These are phyloP conservation scores for Delichon dasypus DNA, from an alignment of 2,797 vertebrate genomes.

Conservation along the genomic window DNA sequence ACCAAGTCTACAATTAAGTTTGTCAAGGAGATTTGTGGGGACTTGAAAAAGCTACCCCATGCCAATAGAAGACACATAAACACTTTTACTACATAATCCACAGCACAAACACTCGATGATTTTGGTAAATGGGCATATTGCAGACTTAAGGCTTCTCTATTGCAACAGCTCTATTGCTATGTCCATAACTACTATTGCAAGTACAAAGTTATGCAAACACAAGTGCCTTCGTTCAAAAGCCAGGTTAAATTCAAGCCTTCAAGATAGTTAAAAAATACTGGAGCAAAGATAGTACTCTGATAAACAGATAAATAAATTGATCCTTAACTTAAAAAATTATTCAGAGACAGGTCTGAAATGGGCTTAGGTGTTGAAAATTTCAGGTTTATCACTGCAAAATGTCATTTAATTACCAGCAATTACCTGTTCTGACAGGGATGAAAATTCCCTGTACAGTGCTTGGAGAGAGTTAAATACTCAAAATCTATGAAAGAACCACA, in stretches of 20 bases:
- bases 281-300: not conserved
- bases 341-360: not conserved
- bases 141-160: not conserved
- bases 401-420: not conserved
- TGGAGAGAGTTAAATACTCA: not conserved
- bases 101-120: not conserved
- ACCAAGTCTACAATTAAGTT: not conserved
- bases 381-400: not conserved
- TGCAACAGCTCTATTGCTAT: not conserved
- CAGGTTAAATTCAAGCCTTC: not conserved
- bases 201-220: not conserved
- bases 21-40: not conserved
- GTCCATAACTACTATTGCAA: not conserved
- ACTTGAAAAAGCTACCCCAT: not conserved
- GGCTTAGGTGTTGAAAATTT: not conserved
- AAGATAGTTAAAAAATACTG: not conserved
- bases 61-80: not conserved
- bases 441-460: not conserved
- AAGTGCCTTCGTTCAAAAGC: not conserved
- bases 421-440: not conserved
- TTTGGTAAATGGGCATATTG: not conserved
- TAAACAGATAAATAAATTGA: not conserved
- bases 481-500: not conserved
- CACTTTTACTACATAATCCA: not conserved
- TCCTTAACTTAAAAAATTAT: not conserved